Evolutionary conservation across 2,797 vertebrate genomes (phyloP).

Genomic region (Cichlasoma orientale): DNA sequence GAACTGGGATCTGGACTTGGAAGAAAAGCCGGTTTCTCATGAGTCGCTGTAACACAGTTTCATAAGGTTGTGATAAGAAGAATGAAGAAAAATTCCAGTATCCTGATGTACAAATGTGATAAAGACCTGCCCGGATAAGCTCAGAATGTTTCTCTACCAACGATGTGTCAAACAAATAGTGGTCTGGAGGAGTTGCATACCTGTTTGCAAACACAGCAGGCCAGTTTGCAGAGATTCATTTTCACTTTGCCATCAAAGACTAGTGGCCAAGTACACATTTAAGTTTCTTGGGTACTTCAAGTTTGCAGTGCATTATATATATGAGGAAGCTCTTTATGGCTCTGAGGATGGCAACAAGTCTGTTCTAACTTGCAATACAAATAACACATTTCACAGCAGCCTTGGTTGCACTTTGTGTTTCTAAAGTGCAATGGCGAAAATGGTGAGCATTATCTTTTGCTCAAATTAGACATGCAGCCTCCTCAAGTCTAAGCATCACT

Average conservation of each 20-base stretch:
- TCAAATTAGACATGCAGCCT: background rate
- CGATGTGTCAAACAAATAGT: background rate
- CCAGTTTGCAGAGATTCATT: background rate
- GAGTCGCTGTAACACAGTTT: background rate
- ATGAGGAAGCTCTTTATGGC: background rate
- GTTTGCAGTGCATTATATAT: background rate
- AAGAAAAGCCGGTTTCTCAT: background rate
- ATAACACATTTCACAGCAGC: background rate
- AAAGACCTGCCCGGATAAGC: background rate
- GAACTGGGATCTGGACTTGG: background rate
- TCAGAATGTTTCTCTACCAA: background rate
- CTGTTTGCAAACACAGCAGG: background rate
- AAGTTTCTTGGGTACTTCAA: background rate
- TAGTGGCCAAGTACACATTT: background rate
- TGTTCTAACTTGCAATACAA: too few species aligned
- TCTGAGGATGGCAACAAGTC: background rate
- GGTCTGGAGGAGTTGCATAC: background rate
- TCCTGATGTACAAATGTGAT: background rate
- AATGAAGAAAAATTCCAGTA: background rate
- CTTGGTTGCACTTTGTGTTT: background rate
- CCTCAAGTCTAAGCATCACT: background rate
- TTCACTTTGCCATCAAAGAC: background rate
- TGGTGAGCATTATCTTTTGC: background rate
- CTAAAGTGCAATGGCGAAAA: background rate
- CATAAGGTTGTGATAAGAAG: background rate